phyloP scores from a whole-genome alignment of 2,113 vertebrate genomes.

The Saccopteryx bilineata region DNA sequence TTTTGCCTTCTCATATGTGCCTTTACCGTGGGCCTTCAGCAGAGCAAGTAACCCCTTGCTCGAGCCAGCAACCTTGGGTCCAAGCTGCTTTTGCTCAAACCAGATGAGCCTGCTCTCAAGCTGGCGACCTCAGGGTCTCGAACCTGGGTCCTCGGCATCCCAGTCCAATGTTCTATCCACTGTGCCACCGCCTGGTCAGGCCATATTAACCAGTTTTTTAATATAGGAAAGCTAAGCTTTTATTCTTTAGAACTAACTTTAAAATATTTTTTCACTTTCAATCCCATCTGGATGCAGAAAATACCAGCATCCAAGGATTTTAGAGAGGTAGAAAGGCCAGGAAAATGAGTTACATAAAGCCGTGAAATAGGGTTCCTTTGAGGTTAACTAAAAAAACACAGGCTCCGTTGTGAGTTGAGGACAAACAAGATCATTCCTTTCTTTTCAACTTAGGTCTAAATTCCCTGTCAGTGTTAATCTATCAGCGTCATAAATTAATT shows the following conservation, averaged over 20 bases:
- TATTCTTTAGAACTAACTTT: slow-evolving; percentile 14
- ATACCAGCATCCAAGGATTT: background rate
- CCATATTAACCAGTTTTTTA: background rate
- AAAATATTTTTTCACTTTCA: background rate
- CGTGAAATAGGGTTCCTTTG: slow-evolving; percentile 44
- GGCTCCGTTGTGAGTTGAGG: background rate
- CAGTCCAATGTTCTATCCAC: no score
- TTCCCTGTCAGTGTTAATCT: background rate
- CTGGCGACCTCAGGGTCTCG: no score
- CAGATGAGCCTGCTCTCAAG: no score
- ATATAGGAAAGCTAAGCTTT: background rate
- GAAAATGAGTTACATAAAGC: slow-evolving; percentile 8
- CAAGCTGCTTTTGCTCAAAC: no score
- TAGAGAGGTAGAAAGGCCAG: background rate
- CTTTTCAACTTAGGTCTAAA: background rate
- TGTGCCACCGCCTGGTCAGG: no score
- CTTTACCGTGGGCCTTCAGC: no score
- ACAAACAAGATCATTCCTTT: background rate
- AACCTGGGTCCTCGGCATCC: no score
- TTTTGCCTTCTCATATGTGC: no score
- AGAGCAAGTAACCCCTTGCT: no score
- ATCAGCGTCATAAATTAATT: background rate
- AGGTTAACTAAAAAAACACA: slow-evolving; percentile 50
- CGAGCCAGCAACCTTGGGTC: no score
- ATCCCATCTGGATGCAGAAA: slow-evolving; percentile 39